Conservation (phyloP, 2,797 vertebrate genomes). For the Sparus aurata region DNA sequence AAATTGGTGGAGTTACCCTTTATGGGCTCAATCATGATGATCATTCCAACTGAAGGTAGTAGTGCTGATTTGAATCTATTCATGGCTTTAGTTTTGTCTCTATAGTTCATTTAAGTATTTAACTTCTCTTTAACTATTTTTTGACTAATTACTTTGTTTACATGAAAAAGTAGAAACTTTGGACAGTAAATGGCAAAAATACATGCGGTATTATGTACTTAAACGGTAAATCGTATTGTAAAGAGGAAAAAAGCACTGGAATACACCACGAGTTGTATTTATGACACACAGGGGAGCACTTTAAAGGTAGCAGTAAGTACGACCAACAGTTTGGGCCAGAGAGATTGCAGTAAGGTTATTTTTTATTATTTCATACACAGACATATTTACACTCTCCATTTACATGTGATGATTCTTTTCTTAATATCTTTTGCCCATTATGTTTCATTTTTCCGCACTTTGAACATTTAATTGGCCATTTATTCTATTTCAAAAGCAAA, state of each 20-base stretch:
- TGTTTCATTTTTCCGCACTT: neutral
- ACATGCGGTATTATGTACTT: neutral
- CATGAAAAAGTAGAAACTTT: neutral
- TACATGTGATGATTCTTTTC: neutral
- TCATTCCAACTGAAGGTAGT: neutral
- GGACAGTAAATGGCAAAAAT: neutral
- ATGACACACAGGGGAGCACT: neutral
- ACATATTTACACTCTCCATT: neutral
- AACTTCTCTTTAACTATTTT: neutral
- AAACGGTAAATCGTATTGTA: neutral
- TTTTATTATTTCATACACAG: neutral
- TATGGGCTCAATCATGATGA: neutral
- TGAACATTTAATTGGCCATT: constrained; percentile 1
- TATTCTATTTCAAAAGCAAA: neutral
- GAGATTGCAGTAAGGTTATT: neutral
- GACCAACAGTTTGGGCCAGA: neutral
- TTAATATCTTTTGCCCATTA: neutral
- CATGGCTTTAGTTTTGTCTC: neutral
- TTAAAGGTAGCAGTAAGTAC: neutral
- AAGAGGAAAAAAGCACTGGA: neutral
- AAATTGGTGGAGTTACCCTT: neutral
- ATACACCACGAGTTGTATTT: neutral
- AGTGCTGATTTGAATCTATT: neutral
- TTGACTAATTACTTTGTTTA: neutral
- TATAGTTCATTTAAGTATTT: neutral